Percentiles rank a stretch among this genome's conserved stretches.
phyloP scores from a whole-genome alignment of 2,888 invertebrate genomes.

The Idaea aversata region DNA sequence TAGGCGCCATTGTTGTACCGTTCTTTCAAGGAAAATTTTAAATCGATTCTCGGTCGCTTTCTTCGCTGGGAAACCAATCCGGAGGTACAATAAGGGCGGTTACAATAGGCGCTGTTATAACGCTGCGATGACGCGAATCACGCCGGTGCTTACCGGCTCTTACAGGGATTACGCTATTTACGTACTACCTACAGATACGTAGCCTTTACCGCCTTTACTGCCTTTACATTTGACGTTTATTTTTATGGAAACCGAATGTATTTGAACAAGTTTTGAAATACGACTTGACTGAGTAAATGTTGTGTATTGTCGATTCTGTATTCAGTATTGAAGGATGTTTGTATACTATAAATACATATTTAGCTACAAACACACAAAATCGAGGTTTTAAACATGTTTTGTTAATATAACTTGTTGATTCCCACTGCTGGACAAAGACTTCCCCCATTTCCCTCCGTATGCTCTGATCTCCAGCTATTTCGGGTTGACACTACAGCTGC shows the following conservation, averaged over 20 bases:
- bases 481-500: no score
- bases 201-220: conserved; percentile 8
- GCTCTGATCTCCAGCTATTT: no score
- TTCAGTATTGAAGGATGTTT: no score
- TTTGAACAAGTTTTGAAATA: conserved; percentile 14
- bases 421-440: no score
- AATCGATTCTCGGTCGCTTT: conserved; percentile 74
- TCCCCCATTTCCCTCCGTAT: no score
- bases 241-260: conserved; percentile 15
- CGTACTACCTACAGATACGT: conserved; percentile 27
- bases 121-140: conserved; percentile 60
- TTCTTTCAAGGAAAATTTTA: conserved; percentile 72
- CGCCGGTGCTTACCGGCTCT: conserved; percentile 55
- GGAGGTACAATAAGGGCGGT: conserved; percentile 65
- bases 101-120: conserved; percentile 67
- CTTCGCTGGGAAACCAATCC: conserved; percentile 71
- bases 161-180: conserved; percentile 68
- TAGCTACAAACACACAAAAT: no score
- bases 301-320: not conserved
- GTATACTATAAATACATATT: no score
- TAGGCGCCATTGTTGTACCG: conserved; percentile 63
- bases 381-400: no score
- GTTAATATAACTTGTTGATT: no score
- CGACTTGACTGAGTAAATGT: conserved; percentile 1
- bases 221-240: conserved; percentile 16